Evolutionary conservation across 2,797 vertebrate species (phyloP), one percentile per base, ranked within the genome.

Genomic region (Hybognathus amarus): DNA sequence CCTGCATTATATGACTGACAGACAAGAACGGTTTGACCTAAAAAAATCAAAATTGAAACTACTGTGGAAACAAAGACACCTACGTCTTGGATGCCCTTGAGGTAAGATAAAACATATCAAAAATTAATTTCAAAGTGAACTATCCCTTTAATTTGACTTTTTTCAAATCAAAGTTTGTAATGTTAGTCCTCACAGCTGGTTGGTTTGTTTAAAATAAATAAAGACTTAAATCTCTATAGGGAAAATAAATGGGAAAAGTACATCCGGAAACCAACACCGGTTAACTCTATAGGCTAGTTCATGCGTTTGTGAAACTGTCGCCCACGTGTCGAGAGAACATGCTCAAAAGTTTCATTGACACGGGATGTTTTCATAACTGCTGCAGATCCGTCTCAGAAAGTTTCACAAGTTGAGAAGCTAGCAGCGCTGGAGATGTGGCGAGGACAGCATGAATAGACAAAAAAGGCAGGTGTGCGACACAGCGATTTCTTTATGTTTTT

Each of bases 391-490:
- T 54, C 47, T 74, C 71, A 5, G 71, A 76, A 61, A 76, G 36
- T 76, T 76, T 76, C 36, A 40, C 50, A n/a, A 18, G 73, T 76
- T 12, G 22, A 24, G 22, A 82, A 83, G 79, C 76, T 73, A 83
- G 36, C 59, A 17, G 59, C 1, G 13, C 24, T 15, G 2, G 66
- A 77, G 17, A 45, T 56, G 63, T 63, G 67, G 40, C 56, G 67
- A 79, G 50, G 47, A 74, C 59, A 71, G 75, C 11, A 66, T 77
- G 73, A 86, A 80, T 54, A 74, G 80, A 85, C 79, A 75, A 71
- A 86, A 88, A 83, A 64, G 81, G 83, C 86, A 76, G 84, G 79
- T 87, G 77, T 83, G 75, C 76, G 78, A 85, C 80, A 76, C 81
- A 70, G 80, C 80, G 42, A n/a, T 75, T 84, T 80, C 36, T 74